Conservation (phyloP, 2,888 invertebrate species). For the Octonoba sinensis region DNA sequence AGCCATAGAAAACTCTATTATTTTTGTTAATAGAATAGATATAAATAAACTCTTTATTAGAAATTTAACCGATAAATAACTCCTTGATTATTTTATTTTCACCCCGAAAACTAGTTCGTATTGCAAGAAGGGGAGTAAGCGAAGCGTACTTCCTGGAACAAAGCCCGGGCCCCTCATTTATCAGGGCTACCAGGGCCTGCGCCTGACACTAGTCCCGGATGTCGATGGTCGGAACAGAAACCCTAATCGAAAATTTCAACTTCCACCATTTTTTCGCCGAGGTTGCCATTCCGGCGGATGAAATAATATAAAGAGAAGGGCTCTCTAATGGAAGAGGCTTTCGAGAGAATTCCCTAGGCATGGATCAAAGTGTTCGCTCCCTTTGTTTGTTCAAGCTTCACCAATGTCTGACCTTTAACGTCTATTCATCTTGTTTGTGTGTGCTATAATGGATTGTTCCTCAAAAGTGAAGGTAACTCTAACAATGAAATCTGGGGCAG, state of each 20-base stretch:
- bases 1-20: no score
- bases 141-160: conserved; percentile 1
- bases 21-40: no score
- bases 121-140: background rate
- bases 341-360: conserved; percentile 1
- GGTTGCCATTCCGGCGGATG: conserved; percentile 8
- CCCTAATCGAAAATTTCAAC: conserved; percentile 11
- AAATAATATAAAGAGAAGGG: conserved; percentile 6
- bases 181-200: conserved; percentile 8
- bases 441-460: background rate
- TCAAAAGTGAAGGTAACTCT: background rate
- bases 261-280: conserved; percentile 8
- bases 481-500: no score
- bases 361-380: background rate
- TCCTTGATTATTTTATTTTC: no score
- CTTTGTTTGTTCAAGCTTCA: background rate
- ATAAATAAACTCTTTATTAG: no score
- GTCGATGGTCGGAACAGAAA: conserved; percentile 7
- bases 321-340: conserved; percentile 1
- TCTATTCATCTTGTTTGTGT: conserved; percentile 1
- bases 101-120: background rate
- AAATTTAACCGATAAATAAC: no score
- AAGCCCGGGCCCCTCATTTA: conserved; percentile 10
- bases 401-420: background rate
- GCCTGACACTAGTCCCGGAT: conserved; percentile 6